These are phyloP conservation scores for Aporrectodea caliginosa DNA, from an alignment of 1,140 invertebrate genomes.

Conservation along the genomic window DNA sequence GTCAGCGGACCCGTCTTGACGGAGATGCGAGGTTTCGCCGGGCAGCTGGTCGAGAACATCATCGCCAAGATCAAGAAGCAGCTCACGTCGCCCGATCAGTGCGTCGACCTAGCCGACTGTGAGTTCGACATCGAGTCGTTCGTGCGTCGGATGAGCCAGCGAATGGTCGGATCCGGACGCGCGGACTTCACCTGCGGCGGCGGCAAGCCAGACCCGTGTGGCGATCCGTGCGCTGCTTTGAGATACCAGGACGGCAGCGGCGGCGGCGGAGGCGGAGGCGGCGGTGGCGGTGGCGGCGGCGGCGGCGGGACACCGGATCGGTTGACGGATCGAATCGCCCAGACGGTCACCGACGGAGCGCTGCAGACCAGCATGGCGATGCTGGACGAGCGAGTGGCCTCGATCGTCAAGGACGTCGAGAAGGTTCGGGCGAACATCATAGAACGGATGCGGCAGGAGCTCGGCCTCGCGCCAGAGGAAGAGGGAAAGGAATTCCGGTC, in stretches of 20 bases:
- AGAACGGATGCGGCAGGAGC: background rate
- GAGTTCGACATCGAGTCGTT: background rate
- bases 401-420: background rate
- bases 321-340: no score
- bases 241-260: background rate
- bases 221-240: no score
- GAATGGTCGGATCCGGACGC: no score
- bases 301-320: background rate
- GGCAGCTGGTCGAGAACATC: background rate
- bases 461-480: background rate
- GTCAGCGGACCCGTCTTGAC: no score
- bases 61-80: background rate
- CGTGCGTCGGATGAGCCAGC: background rate
- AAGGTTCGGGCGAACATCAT: background rate
- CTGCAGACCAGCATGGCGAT: background rate
- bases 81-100: background rate
- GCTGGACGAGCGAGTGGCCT: background rate
- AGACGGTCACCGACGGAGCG: background rate
- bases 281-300: no score
- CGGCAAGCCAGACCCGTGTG: no score
- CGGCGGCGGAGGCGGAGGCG: background rate
- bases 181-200: no score
- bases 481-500: background rate
- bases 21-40: background rate
- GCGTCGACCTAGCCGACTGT: background rate